These are phyloP conservation scores for Thaleichthys pacificus DNA, from an alignment of 2,797 vertebrate genomes.

Conservation along the genomic window DNA sequence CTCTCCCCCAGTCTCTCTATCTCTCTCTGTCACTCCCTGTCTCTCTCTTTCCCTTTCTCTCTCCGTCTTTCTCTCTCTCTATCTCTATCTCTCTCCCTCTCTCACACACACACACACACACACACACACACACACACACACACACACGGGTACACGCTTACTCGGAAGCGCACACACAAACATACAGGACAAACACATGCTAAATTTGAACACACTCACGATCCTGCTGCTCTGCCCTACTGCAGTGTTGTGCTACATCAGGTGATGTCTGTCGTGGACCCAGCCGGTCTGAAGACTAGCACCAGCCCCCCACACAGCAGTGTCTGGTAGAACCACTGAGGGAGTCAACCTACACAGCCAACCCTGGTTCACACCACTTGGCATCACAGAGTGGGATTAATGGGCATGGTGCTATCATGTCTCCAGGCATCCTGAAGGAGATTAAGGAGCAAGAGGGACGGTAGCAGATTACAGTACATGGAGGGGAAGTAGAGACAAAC, in stretches of 20 bases:
- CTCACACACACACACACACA: slow-evolving; percentile 23
- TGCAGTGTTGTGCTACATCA: background rate
- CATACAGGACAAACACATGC: background rate
- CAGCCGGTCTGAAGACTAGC: too few species aligned
- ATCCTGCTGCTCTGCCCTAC: slow-evolving; percentile 28
- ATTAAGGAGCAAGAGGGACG: too few species aligned
- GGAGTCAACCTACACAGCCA: background rate
- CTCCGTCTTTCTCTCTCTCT: too few species aligned
- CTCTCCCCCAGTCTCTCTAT: too few species aligned
- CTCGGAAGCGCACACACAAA: slow-evolving; percentile 29
- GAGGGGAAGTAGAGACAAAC: too few species aligned
- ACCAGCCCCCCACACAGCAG: too few species aligned
- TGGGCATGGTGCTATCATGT: background rate
- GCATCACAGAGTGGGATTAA: background rate
- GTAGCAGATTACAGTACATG: too few species aligned
- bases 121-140: slow-evolving; percentile 35
- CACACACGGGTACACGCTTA: slow-evolving; percentile 27
- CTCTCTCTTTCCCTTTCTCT: too few species aligned
- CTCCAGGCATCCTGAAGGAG: background rate
- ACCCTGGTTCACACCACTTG: background rate
- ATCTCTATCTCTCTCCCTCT: background rate
- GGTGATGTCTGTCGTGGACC: background rate
- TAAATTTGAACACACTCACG: background rate
- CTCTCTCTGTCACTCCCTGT: too few species aligned
- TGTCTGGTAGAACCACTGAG: too few species aligned